Base-by-base conservation (phyloP, 2,797 vertebrate genomes). In the Anguilla marmorata region DNA sequence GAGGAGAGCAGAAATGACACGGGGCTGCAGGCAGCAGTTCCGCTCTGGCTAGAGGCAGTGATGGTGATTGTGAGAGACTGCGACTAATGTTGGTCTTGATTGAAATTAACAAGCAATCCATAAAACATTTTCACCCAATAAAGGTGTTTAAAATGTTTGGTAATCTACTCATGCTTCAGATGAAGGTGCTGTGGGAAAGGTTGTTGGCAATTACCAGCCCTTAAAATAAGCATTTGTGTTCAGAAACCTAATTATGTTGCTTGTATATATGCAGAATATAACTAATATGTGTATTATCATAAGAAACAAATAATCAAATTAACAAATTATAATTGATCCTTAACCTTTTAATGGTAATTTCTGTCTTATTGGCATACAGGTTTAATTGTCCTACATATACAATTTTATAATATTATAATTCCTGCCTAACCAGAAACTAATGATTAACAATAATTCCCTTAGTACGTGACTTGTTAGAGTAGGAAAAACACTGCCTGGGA, bases 261-360 rank as follows among this genome's bases (percentile, higher is more conserved):
- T 84, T 54, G 30, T 83, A 83, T 52, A 52, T 52, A 52, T 52
- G 2, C 50, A 52, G 7, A 12, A 52, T 50, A 50, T 87, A 41
- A 87, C 60, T 30, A 87, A 27, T 87, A 69, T n/a, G 24, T 21
- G 50, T 74, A 74, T 87, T 84, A 87, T 87, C 11, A 27, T 56
- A 85, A 37, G 30, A 86, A 19, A 11, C 45, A 72, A 63, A 54
- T 41, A 33, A 88, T 74, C 79, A 60, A 66, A 84, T 58, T 19
- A 58, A 16, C 56, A 19, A 58, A 58, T 58, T 63, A 21, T 63
- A 63, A 63, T 63, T 63, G 19, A 63, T 63, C 19, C 60, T 24
- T 66, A 66, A n/a, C 24, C n/a, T 66, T 66, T 24, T n/a, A 66
- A 11, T 7, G 27, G 27, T 30, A 9, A 72, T 30, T 72, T 72